phyloP scores from a whole-genome alignment of 2,888 invertebrate species.

The Dioctria linearis region DNA sequence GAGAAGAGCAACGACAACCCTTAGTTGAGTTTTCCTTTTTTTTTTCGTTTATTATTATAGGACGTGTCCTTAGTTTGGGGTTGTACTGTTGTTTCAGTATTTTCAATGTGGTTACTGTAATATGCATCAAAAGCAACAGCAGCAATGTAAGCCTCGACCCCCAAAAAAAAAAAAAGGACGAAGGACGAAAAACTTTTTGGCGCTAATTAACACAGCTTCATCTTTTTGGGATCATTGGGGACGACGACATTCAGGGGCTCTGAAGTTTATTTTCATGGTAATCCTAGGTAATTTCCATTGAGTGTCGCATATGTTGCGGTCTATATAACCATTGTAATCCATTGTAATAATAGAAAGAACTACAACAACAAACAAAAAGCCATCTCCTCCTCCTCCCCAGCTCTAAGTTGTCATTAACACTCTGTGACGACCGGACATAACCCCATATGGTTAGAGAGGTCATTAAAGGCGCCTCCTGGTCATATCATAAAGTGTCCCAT shows the following conservation, averaged over 20 bases:
- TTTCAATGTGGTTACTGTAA: conserved; percentile 17
- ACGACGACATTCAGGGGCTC: background rate
- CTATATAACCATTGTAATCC: background rate
- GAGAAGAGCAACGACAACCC: conserved; percentile 25
- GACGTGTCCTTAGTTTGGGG: conserved; percentile 44
- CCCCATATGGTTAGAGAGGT: conserved; percentile 36
- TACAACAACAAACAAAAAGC: background rate
- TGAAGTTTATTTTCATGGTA: background rate
- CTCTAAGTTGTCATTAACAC: conserved; percentile 12
- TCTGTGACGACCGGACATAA: background rate
- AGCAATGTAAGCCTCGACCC: background rate
- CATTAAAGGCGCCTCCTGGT: conserved; percentile 41
- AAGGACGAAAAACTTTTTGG: background rate
- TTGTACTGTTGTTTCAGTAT: conserved; percentile 39
- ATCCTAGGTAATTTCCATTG: conserved; percentile 7
- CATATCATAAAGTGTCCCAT: conserved; percentile 54
- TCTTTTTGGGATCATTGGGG: conserved; percentile 35
- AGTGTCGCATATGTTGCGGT: background rate
- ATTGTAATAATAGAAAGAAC: background rate
- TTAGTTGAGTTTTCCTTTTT: conserved; percentile 16
- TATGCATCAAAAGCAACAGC: background rate
- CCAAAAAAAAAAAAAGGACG: background rate
- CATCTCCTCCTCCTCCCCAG: background rate
- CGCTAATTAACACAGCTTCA: conserved; percentile 52
- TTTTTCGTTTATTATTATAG: conserved; percentile 42